phyloP scores from a whole-genome alignment of 1,140 invertebrate species.

The Eumeta japonica region DNA sequence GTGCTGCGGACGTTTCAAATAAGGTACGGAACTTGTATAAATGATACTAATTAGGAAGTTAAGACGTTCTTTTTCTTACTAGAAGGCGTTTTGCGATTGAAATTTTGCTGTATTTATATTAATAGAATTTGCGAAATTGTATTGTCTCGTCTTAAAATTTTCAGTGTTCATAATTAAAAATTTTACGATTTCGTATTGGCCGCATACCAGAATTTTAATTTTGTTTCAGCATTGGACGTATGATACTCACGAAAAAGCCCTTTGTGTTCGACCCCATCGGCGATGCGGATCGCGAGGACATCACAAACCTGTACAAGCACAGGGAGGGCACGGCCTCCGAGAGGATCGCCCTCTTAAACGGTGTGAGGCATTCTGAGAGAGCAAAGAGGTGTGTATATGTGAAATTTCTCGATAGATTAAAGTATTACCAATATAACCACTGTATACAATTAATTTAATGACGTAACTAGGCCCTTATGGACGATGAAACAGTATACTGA shows the following conservation, averaged over 20 bases:
- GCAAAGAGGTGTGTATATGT: conserved; percentile 55
- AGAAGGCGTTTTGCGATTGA: too few relatives aligned
- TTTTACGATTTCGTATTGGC: too few relatives aligned
- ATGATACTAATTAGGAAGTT: too few relatives aligned
- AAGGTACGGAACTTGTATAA: too few relatives aligned
- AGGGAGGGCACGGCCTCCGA: conserved; percentile 69
- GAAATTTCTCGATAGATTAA: background rate
- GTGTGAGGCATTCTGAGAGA: conserved; percentile 62
- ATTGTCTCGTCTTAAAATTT: too few relatives aligned
- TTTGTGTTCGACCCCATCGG: conserved; percentile 70
- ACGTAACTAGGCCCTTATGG: too few relatives aligned
- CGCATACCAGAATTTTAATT: conserved; percentile 10
- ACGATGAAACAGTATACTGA: too few relatives aligned
- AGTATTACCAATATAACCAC: background rate
- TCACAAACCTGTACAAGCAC: conserved; percentile 73
- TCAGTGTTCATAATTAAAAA: too few relatives aligned
- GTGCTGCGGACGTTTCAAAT: too few relatives aligned
- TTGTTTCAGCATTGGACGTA: conserved; percentile 66
- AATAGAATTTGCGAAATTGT: too few relatives aligned
- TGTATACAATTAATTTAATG: background rate
- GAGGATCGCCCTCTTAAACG: conserved; percentile 67
- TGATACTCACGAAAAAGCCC: conserved; percentile 75
- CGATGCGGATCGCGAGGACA: conserved; percentile 68
- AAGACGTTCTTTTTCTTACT: too few relatives aligned
- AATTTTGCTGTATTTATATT: too few relatives aligned